These are phyloP conservation scores for Lepus europaeus DNA, from an alignment of 2,113 vertebrate genomes.

Conservation along the genomic window DNA sequence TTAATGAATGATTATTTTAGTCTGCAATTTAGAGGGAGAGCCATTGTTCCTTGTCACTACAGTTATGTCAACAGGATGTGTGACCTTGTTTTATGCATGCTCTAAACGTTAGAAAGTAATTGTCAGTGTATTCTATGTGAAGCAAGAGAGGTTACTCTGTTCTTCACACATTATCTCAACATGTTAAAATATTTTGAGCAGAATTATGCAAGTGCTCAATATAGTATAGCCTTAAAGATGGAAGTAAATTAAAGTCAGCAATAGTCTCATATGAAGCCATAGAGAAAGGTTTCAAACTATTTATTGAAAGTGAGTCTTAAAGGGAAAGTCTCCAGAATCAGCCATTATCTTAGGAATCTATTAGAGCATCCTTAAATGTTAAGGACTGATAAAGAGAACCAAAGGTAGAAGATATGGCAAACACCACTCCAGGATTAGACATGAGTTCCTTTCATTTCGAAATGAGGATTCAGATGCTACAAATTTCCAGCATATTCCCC, in stretches of 20 bases:
- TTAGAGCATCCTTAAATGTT: background rate
- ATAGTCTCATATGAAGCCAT: background rate
- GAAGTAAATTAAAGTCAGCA: background rate
- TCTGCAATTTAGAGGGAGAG: background rate
- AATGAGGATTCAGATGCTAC: background rate
- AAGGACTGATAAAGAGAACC: background rate
- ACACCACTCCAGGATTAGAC: background rate
- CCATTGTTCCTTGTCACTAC: background rate
- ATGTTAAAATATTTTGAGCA: background rate
- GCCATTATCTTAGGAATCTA: background rate
- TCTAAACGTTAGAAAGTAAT: background rate
- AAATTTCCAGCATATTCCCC: background rate
- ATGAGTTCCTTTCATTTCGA: background rate
- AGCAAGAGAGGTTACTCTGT: background rate
- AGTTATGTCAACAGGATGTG: background rate
- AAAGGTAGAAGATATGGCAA: no score
- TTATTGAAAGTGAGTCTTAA: background rate
- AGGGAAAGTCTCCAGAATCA: background rate
- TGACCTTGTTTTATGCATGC: background rate
- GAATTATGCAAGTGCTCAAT: background rate
- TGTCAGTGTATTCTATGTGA: background rate
- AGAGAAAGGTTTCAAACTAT: fast-evolving
- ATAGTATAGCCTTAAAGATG: background rate
- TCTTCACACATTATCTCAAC: background rate
- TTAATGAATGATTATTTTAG: conserved; percentile 12